Conservation (phyloP, 1,140 invertebrate species). For the Zaprionus camerounensis region DNA sequence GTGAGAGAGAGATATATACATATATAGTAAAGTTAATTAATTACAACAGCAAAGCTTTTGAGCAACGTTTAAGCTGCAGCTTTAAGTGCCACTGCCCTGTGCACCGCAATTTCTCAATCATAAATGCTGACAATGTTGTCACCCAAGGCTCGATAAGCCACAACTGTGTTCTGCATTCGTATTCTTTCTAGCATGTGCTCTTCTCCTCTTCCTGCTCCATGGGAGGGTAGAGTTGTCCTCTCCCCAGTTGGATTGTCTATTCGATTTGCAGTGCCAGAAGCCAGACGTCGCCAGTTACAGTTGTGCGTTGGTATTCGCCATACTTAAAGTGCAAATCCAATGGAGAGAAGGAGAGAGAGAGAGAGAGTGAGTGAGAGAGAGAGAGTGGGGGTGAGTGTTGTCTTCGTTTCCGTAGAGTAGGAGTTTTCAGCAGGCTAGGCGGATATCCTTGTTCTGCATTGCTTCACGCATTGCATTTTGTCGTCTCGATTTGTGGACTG, state of each 20-base stretch:
- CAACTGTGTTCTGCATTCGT: background rate
- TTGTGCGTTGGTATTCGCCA: conserved; percentile 31
- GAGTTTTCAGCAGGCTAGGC: background rate
- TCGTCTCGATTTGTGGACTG: conserved; percentile 40
- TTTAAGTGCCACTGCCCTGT: conserved; percentile 1
- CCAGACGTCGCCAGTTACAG: conserved; percentile 24
- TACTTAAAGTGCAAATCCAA: background rate
- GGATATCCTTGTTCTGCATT: conserved; percentile 12
- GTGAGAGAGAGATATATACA: background rate
- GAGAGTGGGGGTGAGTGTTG: background rate
- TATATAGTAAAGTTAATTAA: background rate
- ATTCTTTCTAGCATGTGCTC: background rate
- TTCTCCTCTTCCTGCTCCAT: no score
- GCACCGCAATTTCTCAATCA: conserved; percentile 51
- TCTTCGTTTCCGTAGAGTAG: background rate
- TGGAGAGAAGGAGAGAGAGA: background rate
- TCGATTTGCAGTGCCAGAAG: conserved; percentile 24
- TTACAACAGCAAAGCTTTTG: background rate
- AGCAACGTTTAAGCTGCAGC: background rate
- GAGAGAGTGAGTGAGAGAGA: background rate
- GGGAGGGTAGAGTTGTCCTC: background rate
- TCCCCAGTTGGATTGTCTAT: conserved; percentile 5
- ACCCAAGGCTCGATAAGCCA: background rate
- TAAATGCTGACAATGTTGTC: conserved; percentile 47
- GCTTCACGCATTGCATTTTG: conserved; percentile 25